Percentiles rank a stretch among this genome's conserved stretches.
Conservation (phyloP, 2,797 vertebrate species). For the Neoniphon sammara region DNA sequence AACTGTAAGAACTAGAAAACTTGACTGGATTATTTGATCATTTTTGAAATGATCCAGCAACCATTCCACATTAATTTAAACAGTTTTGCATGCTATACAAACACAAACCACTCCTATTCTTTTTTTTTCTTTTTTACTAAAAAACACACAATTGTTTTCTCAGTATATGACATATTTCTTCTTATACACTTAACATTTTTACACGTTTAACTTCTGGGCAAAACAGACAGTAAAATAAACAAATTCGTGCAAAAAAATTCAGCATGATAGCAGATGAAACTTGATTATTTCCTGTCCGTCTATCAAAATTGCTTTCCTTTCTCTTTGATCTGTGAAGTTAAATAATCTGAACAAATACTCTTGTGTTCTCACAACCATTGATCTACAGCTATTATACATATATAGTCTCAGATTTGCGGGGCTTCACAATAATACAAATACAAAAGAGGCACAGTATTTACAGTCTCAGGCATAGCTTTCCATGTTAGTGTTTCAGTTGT, state of each 20-base stretch:
- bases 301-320: constrained; percentile 2
- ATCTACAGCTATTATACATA: constrained; percentile 30
- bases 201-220: constrained; percentile 26
- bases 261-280: constrained; percentile 12
- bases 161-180: constrained; percentile 34
- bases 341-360: constrained; percentile 60
- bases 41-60: constrained; percentile 30
- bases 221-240: constrained; percentile 15
- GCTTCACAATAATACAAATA: constrained; percentile 43
- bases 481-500: constrained; percentile 36
- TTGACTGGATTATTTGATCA: constrained; percentile 10
- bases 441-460: constrained; percentile 69
- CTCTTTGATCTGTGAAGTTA: constrained; percentile 48
- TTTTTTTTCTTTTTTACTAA: constrained; percentile 18
- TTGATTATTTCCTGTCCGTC: constrained; percentile 28
- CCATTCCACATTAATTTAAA: constrained; percentile 26
- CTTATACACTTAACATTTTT: constrained; percentile 11
- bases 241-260: constrained; percentile 36
- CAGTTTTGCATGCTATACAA: constrained; percentile 3
- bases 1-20: constrained; percentile 5
- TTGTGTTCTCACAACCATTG: constrained; percentile 5
- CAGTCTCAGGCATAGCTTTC: constrained; percentile 41
- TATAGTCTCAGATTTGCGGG: constrained; percentile 43
- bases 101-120: constrained; percentile 16
- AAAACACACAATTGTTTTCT: constrained; percentile 25